A percentile compares a stretch with the other conserved stretches of the same genome.
Evolutionary conservation across 2,113 vertebrate species (phyloP).

Genomic region (Danio rerio): GRCz12tu NC_133183.1:19647501-19648000

Average conservation of each 20-base stretch:
- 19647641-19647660: neutral
- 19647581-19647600: too few species aligned
- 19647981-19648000: neutral
- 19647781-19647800: neutral
- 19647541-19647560: too few species aligned
- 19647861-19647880: neutral
- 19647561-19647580: too few species aligned
- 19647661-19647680: neutral
- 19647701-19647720: neutral
- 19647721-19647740: neutral
- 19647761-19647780: neutral
- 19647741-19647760: neutral
- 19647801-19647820: neutral
- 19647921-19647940: neutral
- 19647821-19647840: neutral
- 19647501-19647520: too few species aligned
- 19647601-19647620: neutral
- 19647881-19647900: constrained; percentile 16
- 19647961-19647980: neutral
- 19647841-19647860: neutral
- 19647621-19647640: neutral
- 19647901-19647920: constrained; percentile 17
- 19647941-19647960: neutral
- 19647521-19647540: too few species aligned
- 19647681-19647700: neutral